A percentile compares a stretch with the other conserved stretches of the same genome.
phyloP scores from a whole-genome alignment of 2,797 vertebrate species.

The Xyrichtys novacula region DNA sequence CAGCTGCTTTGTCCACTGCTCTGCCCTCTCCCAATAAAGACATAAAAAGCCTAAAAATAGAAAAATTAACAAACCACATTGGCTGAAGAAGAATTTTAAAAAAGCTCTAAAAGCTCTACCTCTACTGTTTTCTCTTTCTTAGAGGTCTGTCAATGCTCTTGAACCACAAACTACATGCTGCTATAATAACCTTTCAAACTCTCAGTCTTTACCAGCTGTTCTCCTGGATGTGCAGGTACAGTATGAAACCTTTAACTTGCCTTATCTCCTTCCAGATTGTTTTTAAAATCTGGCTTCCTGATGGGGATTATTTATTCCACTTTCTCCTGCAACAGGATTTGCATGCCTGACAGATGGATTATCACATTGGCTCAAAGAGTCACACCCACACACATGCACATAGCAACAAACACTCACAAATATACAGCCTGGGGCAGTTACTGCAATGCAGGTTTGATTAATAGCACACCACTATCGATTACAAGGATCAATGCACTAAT shows the following conservation, averaged over 20 bases:
- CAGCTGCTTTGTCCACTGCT: too few species aligned
- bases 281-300: conserved; percentile 26
- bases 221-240: conserved; percentile 13
- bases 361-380: conserved; percentile 25
- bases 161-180: conserved; percentile 24
- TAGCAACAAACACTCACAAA: conserved; percentile 8
- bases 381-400: conserved; percentile 2
- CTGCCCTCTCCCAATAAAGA: too few species aligned
- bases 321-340: conserved; percentile 27
- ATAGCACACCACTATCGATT: conserved; percentile 52
- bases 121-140: not conserved
- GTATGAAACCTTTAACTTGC: conserved; percentile 20
- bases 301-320: conserved; percentile 16
- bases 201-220: conserved; percentile 16
- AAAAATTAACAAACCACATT: too few species aligned
- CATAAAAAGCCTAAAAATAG: too few species aligned
- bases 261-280: conserved; percentile 6
- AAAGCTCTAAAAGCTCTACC: not conserved
- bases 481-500: conserved; percentile 62
- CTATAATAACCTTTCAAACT: conserved; percentile 31
- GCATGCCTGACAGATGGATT: conserved; percentile 15
- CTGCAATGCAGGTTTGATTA: conserved; percentile 64
- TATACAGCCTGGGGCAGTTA: conserved; percentile 13
- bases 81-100: not conserved
- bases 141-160: not conserved